Conservation (phyloP, 1,140 invertebrate genomes). For the Lutraria rhynchaena region DNA sequence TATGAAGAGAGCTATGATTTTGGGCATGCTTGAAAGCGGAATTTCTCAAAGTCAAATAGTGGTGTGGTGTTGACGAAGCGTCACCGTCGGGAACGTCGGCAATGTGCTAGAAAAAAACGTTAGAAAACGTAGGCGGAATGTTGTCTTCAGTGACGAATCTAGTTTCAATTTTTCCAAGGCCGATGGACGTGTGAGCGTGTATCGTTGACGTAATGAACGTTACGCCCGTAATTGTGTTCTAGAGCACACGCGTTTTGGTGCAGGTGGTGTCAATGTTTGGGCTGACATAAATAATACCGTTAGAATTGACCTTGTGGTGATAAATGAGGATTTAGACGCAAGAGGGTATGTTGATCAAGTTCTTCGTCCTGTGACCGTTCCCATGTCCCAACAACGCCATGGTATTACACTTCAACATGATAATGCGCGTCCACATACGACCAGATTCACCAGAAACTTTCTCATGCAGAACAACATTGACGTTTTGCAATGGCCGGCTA, state of each 20-base stretch:
- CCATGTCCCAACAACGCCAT: neutral
- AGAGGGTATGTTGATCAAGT: constrained; percentile 2
- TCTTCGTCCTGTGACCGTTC: neutral
- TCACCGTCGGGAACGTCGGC: too few relatives aligned
- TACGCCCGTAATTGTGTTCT: neutral
- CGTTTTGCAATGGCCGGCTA: neutral
- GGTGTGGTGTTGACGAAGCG: too few relatives aligned
- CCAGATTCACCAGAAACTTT: neutral
- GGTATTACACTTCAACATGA: constrained; percentile 14
- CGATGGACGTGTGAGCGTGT: neutral
- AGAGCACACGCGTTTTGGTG: neutral
- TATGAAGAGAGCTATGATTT: too few relatives aligned
- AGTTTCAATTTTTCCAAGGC: neutral
- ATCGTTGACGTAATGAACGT: neutral
- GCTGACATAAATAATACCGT: neutral
- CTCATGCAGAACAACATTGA: neutral
- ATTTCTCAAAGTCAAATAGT: too few relatives aligned
- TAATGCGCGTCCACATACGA: neutral
- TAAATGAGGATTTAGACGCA: neutral
- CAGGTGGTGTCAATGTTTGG: neutral
- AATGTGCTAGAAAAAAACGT: too few relatives aligned
- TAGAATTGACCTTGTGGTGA: neutral
- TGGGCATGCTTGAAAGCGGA: too few relatives aligned
- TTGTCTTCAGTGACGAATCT: neutral
- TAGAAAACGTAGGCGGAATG: too few relatives aligned